Evolutionary conservation across 2,113 vertebrate species (phyloP).

Genomic region (Garra rufa): DNA sequence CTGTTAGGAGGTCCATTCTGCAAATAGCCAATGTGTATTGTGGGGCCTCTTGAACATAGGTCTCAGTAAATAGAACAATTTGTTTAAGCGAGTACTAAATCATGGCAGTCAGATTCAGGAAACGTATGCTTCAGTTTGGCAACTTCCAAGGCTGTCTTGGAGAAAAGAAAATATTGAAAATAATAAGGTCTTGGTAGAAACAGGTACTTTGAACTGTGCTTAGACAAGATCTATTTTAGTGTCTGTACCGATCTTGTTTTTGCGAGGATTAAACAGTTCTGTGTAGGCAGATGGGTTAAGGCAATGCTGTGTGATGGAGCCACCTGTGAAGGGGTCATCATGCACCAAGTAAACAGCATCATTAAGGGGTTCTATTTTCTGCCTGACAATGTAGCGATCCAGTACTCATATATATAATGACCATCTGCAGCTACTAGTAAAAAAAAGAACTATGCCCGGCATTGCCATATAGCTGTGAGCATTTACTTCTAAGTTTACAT

Average conservation of each 20-base stretch:
- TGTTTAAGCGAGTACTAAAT: neutral
- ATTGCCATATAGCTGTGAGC: neutral
- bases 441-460: neutral
- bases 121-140: neutral
- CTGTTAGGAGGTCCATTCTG: neutral
- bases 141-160: neutral
- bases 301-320: conserved; percentile 12
- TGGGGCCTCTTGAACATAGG: neutral
- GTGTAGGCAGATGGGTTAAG: conserved; percentile 16
- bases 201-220: conserved; percentile 37
- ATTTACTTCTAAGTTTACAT: neutral
- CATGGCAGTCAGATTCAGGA: conserved; percentile 12
- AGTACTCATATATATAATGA: neutral
- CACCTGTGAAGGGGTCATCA: conserved; percentile 35
- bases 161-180: neutral
- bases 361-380: conserved; percentile 42
- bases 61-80: neutral
- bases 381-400: neutral
- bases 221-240: conserved; percentile 9
- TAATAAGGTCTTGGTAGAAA: conserved; percentile 37
- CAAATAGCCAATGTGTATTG: neutral
- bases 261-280: conserved; percentile 25
- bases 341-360: conserved; percentile 34
- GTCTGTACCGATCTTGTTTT: conserved; percentile 22
- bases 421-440: neutral